Evolutionary conservation across 2,113 vertebrate genomes (phyloP).

Genomic region (Rana temporaria): DNA sequence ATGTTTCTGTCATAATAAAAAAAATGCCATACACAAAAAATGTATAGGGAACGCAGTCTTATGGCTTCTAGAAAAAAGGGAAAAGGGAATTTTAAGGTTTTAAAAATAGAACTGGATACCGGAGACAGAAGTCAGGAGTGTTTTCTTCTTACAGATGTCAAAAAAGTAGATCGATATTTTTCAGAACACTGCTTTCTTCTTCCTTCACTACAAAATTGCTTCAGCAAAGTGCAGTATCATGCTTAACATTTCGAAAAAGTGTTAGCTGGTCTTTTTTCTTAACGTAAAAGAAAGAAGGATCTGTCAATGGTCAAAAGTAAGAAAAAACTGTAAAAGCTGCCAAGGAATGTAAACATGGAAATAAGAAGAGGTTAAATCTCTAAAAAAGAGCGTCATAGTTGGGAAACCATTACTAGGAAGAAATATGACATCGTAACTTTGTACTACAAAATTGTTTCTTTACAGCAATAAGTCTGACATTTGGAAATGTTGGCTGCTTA

Average conservation of each 20-base stretch:
- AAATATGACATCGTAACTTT: not conserved
- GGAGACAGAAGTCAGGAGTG: not conserved
- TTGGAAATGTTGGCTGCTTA: not conserved
- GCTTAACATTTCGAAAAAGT: constrained; percentile 2
- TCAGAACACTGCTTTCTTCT: not conserved
- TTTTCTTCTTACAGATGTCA: not conserved
- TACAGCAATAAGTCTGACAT: not conserved
- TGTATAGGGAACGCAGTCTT: too few relatives aligned
- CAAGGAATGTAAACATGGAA: not conserved
- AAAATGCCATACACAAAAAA: too few relatives aligned
- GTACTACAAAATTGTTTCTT: not conserved
- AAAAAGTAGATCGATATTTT: constrained; percentile 6
- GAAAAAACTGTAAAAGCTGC: constrained; percentile 3
- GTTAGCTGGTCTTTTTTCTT: constrained; percentile 1
- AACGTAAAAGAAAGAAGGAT: constrained; percentile 3
- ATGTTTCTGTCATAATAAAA: too few relatives aligned
- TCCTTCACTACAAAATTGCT: constrained; percentile 1
- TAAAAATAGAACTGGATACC: too few relatives aligned
- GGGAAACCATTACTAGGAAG: not conserved
- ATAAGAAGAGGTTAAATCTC: constrained; percentile 10
- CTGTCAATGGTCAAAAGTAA: constrained; percentile 2
- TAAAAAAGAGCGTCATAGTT: not conserved
- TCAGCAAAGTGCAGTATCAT: not conserved
- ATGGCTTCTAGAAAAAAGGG: too few relatives aligned
- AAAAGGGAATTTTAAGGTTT: too few relatives aligned